These are phyloP conservation scores for Protophormia terraenovae DNA, from an alignment of 2,888 invertebrate genomes.

Conservation along the genomic window DNA sequence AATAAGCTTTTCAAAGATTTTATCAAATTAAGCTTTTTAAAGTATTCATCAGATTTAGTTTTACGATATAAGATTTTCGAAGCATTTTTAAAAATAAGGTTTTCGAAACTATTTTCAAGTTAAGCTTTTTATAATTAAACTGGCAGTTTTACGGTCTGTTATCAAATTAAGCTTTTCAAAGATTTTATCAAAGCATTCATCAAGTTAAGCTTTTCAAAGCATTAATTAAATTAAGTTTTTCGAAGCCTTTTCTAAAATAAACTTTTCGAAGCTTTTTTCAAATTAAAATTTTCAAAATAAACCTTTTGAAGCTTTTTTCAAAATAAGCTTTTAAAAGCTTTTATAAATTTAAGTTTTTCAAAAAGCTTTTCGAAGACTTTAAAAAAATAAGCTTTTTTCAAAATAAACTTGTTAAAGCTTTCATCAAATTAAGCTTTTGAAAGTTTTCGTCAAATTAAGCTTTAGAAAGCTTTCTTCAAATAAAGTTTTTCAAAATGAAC, in stretches of 20 bases:
- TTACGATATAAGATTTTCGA: no score
- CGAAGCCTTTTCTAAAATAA: background rate
- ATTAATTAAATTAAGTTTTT: no score
- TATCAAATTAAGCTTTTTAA: background rate
- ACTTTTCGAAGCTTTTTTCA: no score
- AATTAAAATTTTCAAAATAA: background rate
- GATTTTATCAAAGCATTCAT: background rate
- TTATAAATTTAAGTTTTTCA: background rate
- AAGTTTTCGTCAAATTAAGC: background rate
- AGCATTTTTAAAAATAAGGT: background rate
- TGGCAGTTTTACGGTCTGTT: background rate
- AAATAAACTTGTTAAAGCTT: background rate
- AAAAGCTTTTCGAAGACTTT: no score
- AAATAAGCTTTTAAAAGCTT: background rate
- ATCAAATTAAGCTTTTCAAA: background rate
- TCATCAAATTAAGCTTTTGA: no score
- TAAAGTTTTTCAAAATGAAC: background rate
- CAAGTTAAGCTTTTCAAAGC: no score
- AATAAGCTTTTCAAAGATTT: background rate
- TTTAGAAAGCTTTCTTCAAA: background rate
- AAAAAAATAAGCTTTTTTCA: background rate
- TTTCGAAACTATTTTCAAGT: no score
- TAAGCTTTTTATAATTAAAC: background rate
- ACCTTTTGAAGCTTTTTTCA: background rate
- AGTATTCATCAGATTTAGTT: no score